Evolutionary conservation across 2,888 invertebrate genomes (phyloP), one percentile per base, ranked within the genome.

Genomic region (Nymphalis polychloros): DNA sequence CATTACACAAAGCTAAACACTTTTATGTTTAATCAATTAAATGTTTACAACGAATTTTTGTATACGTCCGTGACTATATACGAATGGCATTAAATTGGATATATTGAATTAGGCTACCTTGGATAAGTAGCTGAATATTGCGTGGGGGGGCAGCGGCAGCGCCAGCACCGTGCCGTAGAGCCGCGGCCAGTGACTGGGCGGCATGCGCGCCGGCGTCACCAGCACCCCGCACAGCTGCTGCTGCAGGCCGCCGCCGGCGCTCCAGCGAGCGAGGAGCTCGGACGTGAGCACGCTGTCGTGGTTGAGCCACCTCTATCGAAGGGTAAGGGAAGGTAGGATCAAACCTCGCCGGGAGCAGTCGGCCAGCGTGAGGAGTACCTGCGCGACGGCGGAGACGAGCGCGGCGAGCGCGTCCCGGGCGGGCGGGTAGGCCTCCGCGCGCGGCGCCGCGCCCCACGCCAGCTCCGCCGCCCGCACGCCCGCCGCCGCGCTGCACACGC

Each of bases 121-220:
- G 6, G 90, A 89, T 6, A 92, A 73, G 65, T 82, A 86, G 74
- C 90, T 90, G 76, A 91, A 91, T 10, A 80, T 69, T 0, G 79
- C 78, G 55, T 87, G 83, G 17, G 83, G 75, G 0, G 86, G 83
- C 46, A 84, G 77, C 10, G 67, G 64, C 3, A 82, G 69, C 3
- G 72, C 64, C 59, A 90, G 72, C 68, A 90, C 70, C 1, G 84
- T 79, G 13, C 52, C 59, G 75, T 90, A 89, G 2, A 90, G 73
- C 0, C 60, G 59, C 0, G 81, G 76, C 82, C 82, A 82, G 64
- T 77, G 76, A 0, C 62, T 19, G 47, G 74, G 49, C 2, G 72
- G 70, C 67, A 85, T 69, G 0, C 77, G 73, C 0, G 78, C 75
- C 49, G 89, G 88, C 23, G 76, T 68, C 59, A 90, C 76, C 7